phyloP scores from a whole-genome alignment of 2,797 vertebrate genomes.

The Acrossocheilus fasciatus region DNA sequence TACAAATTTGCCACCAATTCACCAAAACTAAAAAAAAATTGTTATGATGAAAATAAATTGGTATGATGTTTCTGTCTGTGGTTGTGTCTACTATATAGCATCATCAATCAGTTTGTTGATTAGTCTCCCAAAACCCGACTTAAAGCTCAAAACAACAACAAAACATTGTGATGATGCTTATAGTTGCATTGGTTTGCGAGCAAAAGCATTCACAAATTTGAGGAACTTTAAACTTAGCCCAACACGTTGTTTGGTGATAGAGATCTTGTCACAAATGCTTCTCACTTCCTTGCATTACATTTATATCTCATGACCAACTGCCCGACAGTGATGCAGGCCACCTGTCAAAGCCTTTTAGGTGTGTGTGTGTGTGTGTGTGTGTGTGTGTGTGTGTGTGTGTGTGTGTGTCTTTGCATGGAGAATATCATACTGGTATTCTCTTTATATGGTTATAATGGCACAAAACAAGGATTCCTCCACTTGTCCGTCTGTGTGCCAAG shows the following conservation, averaged over 20 bases:
- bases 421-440: constrained; percentile 61
- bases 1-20: neutral
- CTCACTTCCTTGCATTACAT: constrained; percentile 58
- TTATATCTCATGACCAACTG: constrained; percentile 54
- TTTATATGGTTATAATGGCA: constrained; percentile 81
- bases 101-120: neutral
- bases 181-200: neutral
- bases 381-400: constrained; percentile 26
- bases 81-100: neutral
- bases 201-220: constrained; percentile 41
- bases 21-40: neutral
- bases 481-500: constrained; percentile 74
- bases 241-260: constrained; percentile 47
- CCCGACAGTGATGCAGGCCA: constrained; percentile 39
- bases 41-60: neutral
- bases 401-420: neutral
- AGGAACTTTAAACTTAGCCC: constrained; percentile 56
- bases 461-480: constrained; percentile 73
- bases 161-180: neutral
- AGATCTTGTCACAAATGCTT: constrained; percentile 55
- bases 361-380: constrained; percentile 14
- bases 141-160: neutral
- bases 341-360: constrained; percentile 49
- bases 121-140: neutral
- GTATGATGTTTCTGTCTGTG: neutral